phyloP scores from a whole-genome alignment of 64 coral and sea anemone genomes.

The Pocillopora damicornis region DNA sequence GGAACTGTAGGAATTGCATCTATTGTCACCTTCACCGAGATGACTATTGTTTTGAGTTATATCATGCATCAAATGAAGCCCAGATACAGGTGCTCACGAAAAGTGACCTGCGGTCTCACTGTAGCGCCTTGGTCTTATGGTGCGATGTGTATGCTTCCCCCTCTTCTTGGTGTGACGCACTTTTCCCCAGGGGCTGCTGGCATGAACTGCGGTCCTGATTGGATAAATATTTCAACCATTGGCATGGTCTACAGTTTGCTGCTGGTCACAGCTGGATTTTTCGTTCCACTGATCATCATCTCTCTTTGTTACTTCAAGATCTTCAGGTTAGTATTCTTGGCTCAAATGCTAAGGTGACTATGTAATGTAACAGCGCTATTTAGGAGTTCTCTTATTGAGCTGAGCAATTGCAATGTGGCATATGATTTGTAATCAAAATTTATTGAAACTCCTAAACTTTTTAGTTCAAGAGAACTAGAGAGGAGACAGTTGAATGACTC shows the following conservation, averaged over 20 bases:
- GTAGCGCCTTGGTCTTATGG: constrained; percentile 27
- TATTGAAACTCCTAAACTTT: too few relatives aligned
- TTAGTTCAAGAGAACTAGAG: too few relatives aligned
- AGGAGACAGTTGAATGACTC: too few relatives aligned
- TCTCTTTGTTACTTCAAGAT: constrained; percentile 21
- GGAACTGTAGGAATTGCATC: constrained; percentile 44
- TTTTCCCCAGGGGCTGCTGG: constrained; percentile 36
- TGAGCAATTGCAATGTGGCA: too few relatives aligned
- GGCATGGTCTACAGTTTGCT: constrained; percentile 26
- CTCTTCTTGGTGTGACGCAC: constrained; percentile 32
- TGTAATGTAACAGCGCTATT: too few relatives aligned
- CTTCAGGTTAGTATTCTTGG: constrained; percentile 8
- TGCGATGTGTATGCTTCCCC: constrained; percentile 22
- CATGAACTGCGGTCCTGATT: constrained; percentile 51
- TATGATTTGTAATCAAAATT: too few relatives aligned
- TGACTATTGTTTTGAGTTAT: constrained; percentile 40
- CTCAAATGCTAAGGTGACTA: neutral
- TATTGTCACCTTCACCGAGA: constrained; percentile 31
- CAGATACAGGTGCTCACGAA: neutral
- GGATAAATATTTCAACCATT: neutral
- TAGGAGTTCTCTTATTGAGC: too few relatives aligned
- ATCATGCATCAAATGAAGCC: constrained; percentile 1
- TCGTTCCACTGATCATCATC: constrained; percentile 1
- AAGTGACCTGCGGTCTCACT: neutral
- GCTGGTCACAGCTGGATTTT: constrained; percentile 37